Percentiles rank a stretch among this genome's conserved stretches.
Evolutionary conservation across 2,888 invertebrate species (phyloP).

Genomic region (Eupeodes latifasciatus): DNA sequence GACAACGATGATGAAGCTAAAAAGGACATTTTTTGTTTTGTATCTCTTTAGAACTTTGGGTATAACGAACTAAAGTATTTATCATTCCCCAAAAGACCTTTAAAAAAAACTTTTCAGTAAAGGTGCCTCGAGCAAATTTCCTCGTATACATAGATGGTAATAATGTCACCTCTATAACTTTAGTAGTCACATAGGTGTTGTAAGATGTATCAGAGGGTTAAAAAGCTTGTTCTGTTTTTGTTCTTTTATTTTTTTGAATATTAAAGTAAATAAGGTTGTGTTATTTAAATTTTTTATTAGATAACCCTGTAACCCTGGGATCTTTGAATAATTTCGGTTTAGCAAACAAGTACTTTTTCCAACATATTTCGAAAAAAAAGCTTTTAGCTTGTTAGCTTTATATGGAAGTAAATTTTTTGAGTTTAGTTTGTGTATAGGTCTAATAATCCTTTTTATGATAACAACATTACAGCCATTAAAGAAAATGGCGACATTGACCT

Average conservation of each 20-base stretch:
- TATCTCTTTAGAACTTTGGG: neutral
- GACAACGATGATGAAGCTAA: neutral
- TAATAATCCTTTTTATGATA: neutral
- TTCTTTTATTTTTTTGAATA: neutral
- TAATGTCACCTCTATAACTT: neutral
- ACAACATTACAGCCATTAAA: constrained; percentile 20
- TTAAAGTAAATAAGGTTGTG: constrained; percentile 2
- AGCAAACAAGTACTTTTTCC: neutral
- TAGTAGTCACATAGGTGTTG: neutral
- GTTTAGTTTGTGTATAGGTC: neutral
- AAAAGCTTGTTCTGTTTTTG: neutral
- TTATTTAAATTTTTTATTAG: constrained; percentile 10
- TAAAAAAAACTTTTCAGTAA: neutral
- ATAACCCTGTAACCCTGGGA: neutral
- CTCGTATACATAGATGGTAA: neutral
- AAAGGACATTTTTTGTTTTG: neutral
- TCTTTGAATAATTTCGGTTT: constrained; percentile 1
- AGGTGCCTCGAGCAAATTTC: neutral
- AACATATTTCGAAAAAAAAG: neutral
- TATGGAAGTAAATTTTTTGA: constrained; percentile 7
- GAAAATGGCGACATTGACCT: constrained; percentile 9
- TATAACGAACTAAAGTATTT: neutral
- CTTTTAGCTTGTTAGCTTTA: neutral
- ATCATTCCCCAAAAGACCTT: neutral
- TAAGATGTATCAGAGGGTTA: constrained; percentile 8